Evolutionary conservation across 92 coral and sea anemone species (phyloP).

Genomic region (Bergia sp.): DNA sequence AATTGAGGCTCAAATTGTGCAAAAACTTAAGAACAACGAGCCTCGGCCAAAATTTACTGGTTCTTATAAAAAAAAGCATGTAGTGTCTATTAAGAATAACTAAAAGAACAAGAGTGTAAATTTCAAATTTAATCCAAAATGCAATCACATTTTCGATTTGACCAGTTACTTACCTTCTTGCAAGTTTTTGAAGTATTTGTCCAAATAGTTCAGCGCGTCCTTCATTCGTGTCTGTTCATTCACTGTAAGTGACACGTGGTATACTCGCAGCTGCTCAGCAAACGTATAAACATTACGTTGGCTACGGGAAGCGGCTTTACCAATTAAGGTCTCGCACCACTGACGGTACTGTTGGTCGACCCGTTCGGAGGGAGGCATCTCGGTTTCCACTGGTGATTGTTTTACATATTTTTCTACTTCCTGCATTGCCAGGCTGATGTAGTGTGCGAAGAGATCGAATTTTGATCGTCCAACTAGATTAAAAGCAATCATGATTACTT

Average conservation of each 20-base stretch:
- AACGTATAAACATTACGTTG: slow-evolving; percentile 69
- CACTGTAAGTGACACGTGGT: slow-evolving; percentile 67
- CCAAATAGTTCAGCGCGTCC: slow-evolving; percentile 61
- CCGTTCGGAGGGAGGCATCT: slow-evolving; percentile 11
- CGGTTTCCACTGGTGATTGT: background rate
- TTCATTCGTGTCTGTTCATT: slow-evolving; percentile 60
- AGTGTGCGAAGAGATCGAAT: background rate
- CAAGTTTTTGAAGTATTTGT: slow-evolving; percentile 4
- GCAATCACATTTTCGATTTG: background rate
- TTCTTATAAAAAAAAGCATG: too few species aligned
- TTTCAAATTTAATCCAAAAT: too few species aligned
- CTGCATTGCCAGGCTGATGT: slow-evolving; percentile 59
- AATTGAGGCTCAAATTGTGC: too few species aligned
- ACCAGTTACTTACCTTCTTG: slow-evolving; percentile 9
- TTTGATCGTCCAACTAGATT: background rate
- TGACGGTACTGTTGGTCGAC: slow-evolving; percentile 84
- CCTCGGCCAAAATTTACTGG: too few species aligned
- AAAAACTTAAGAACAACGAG: too few species aligned
- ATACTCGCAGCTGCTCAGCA: slow-evolving; percentile 64
- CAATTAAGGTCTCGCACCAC: slow-evolving; percentile 76
- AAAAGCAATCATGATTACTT: background rate
- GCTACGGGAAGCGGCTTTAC: slow-evolving; percentile 45
- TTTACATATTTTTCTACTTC: slow-evolving; percentile 55
- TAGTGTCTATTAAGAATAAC: background rate
- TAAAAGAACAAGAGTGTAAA: background rate